phyloP scores from a whole-genome alignment of 1,140 invertebrate species.

The Drosophila funebris region DNA sequence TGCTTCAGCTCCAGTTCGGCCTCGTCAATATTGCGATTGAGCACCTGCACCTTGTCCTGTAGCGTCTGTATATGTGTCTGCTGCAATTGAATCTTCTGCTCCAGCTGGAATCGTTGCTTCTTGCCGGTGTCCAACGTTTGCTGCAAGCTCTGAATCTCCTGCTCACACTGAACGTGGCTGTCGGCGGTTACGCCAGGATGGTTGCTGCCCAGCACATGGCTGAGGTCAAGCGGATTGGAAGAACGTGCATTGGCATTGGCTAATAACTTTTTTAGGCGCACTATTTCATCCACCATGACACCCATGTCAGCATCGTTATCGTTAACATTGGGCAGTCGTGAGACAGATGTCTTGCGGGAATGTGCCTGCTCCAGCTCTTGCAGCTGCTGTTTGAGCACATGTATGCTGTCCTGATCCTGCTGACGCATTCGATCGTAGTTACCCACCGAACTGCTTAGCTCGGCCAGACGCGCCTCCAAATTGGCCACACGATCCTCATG shows the following conservation, averaged over 20 bases:
- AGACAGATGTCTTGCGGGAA: background rate
- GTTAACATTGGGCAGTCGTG: conserved; percentile 21
- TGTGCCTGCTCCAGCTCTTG: conserved; percentile 60
- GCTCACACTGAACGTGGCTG: conserved; percentile 81
- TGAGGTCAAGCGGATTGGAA: conserved; percentile 85
- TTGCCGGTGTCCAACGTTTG: conserved; percentile 82
- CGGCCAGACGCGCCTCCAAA: conserved; percentile 91
- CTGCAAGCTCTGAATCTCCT: conserved; percentile 84
- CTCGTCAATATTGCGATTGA: conserved; percentile 87
- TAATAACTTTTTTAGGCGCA: conserved; percentile 85
- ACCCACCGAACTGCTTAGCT: conserved; percentile 91
- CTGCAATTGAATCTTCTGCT: conserved; percentile 79
- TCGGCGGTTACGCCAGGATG: conserved; percentile 51
- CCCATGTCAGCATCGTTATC: conserved; percentile 65
- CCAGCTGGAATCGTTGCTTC: conserved; percentile 40
- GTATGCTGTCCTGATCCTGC: conserved; percentile 90
- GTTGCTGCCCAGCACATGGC: conserved; percentile 83
- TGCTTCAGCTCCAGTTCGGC: conserved; percentile 85
- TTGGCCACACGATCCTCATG: conserved; percentile 91
- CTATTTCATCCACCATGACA: conserved; percentile 85
- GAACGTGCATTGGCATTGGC: conserved; percentile 85
- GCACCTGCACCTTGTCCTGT: conserved; percentile 87
- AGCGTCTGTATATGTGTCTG: conserved; percentile 87
- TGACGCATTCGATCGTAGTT: conserved; percentile 90
- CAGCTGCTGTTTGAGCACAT: conserved; percentile 87